Conservation (phyloP, 2,888 invertebrate genomes). For the Platycheirus albimanus region DNA sequence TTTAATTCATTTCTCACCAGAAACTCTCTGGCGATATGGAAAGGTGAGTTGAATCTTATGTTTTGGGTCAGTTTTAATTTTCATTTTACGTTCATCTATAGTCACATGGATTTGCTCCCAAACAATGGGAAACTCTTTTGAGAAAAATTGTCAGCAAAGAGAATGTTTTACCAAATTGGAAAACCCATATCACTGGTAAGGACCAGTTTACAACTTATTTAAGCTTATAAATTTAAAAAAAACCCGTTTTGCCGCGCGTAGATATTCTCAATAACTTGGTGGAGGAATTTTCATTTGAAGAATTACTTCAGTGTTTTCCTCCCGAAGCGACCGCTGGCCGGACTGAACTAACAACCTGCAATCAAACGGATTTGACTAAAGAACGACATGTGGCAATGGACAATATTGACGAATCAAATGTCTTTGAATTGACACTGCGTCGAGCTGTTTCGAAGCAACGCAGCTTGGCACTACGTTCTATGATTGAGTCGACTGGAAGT, state of each 20-base stretch:
- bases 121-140: slow-evolving; percentile 81
- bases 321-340: slow-evolving; percentile 80
- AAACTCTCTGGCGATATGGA: slow-evolving; percentile 86
- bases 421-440: slow-evolving; percentile 81
- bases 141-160: slow-evolving; percentile 80
- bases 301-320: slow-evolving; percentile 81
- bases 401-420: slow-evolving; percentile 81
- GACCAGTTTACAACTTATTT: neutral
- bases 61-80: neutral
- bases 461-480: slow-evolving; percentile 85
- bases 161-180: slow-evolving; percentile 80
- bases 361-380: slow-evolving; percentile 56
- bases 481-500: slow-evolving; percentile 85
- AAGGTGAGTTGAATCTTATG: slow-evolving; percentile 83
- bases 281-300: slow-evolving; percentile 80
- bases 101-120: slow-evolving; percentile 81
- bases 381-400: slow-evolving; percentile 79
- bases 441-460: slow-evolving; percentile 85
- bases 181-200: slow-evolving; percentile 79
- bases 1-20: slow-evolving; percentile 85
- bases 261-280: slow-evolving; percentile 81
- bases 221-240: neutral
- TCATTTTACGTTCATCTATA: slow-evolving; percentile 70
- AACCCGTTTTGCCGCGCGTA: slow-evolving; percentile 51
- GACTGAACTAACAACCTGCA: slow-evolving; percentile 71